Base-by-base conservation (phyloP, 2,888 invertebrate genomes). In the Lacanobia oleracea region DNA sequence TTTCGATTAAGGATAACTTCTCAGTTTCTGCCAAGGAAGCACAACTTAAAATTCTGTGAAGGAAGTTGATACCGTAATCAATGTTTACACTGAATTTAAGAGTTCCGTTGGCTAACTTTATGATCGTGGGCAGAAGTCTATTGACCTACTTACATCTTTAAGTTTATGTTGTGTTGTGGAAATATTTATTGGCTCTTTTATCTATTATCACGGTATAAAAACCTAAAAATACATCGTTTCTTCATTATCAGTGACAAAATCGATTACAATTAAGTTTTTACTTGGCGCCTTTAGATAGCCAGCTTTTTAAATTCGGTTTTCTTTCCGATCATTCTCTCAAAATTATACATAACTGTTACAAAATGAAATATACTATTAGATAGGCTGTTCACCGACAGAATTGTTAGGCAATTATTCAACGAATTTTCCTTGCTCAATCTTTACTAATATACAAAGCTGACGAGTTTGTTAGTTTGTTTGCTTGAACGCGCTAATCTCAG, bases 1-100 rank as follows among this genome's bases (percentile, higher is more conserved):
- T 76, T 76, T 73, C 72, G 60, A 67, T 63, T 63, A 79, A 50
- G 18, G 48, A 59, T 27, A 65, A 64, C 18, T 50, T 50, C n/a
- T 21, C 2, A 43, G 23, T 21, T 45, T 60, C 56, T 60, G 40
- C 43, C n/a, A n/a, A 67, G 23, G 18, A 18, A 72, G n/a, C 80
- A 60, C 5, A 72, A 60, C 21, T 62, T 71, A 16, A 62, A 51
- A 66, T 53, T 75, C 40, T 40, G 16, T 33, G 43, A 6, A 37
- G 18, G 27, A 67, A 40, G 12, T 77, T 9, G 8, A 27, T 45
- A 37, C 43, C 5, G 8, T 40, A 33, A 7, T 5, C 23, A 14
- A 14, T 12, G 2, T 0, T 2, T 37, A 7, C 0, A 43, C 9
- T 16, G 33, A 54, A 18, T 12, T n/a, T 12, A 40, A 18, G 14